A percentile compares a stretch with the other conserved stretches of the same genome.
Evolutionary conservation across 2,888 invertebrate species (phyloP).

Genomic region (Pollenia amentaria): DNA sequence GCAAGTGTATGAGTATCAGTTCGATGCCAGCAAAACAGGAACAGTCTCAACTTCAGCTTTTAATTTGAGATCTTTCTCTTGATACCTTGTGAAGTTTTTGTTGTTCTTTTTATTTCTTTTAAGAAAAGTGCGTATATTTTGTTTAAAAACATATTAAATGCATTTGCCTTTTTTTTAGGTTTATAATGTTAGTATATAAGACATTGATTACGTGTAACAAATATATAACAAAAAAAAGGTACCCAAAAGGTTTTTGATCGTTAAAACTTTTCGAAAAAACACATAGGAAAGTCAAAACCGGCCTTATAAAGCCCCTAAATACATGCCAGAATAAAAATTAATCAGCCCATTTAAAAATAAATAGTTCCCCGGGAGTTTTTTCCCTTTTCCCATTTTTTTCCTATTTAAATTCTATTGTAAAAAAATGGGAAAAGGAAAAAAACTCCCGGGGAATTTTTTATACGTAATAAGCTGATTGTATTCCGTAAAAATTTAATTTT

Average conservation of each 20-base stretch:
- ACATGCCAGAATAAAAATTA: no score
- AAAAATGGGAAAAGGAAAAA: no score
- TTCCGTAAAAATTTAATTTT: no score
- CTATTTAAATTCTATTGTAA: no score
- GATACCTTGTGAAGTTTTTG: neutral
- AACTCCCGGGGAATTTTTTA: no score
- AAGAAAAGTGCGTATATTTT: slow-evolving; percentile 43
- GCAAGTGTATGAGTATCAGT: slow-evolving; percentile 6
- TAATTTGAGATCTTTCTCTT: slow-evolving; percentile 18
- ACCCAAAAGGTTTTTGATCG: slow-evolving; percentile 56
- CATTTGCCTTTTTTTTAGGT: neutral
- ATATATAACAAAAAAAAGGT: slow-evolving; percentile 25
- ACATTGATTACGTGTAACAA: neutral
- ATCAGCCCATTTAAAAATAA: no score
- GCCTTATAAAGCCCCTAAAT: no score
- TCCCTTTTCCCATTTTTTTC: no score
- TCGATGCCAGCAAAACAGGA: slow-evolving; percentile 32
- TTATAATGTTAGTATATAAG: no score
- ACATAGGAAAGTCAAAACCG: neutral
- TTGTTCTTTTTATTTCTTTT: neutral
- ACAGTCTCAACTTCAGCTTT: neutral
- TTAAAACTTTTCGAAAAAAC: slow-evolving; percentile 14
- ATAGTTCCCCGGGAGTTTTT: no score
- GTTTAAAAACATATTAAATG: slow-evolving; percentile 14
- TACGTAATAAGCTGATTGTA: no score